Evolutionary conservation across 2,797 vertebrate genomes (phyloP).

Genomic region (Parauchenoglanis punctatus): DNA sequence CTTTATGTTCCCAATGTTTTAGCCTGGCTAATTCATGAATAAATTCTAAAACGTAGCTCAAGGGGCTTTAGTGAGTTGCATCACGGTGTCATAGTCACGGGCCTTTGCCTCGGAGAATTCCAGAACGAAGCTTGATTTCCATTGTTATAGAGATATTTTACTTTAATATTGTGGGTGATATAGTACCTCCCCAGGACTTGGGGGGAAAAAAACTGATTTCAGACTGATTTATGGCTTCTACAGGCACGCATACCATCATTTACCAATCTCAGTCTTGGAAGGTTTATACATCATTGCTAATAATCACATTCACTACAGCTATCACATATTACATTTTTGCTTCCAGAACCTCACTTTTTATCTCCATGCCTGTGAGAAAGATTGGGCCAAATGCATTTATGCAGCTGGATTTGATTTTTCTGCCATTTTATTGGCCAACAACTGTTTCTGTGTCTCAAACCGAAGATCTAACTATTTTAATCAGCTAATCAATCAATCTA

Average conservation of each 20-base stretch:
- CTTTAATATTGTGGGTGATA: constrained; percentile 13
- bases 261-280: constrained; percentile 7
- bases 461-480: neutral
- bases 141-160: constrained; percentile 14
- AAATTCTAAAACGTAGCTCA: neutral
- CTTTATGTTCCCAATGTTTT: neutral
- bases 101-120: neutral
- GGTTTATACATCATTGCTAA: constrained; percentile 33
- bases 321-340: constrained; percentile 18
- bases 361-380: neutral
- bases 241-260: constrained; percentile 3
- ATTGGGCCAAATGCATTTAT: constrained; percentile 3
- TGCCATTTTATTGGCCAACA: neutral
- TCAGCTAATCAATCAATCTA: neutral
- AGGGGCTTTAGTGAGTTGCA: neutral
- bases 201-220: neutral
- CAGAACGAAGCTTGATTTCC: constrained; percentile 11
- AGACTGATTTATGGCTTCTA: constrained; percentile 30
- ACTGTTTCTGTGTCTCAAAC: neutral
- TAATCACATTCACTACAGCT: constrained; percentile 19
- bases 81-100: neutral
- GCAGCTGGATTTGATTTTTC: neutral
- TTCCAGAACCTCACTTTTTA: constrained; percentile 10
- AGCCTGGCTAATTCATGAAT: neutral
- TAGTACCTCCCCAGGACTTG: neutral